Evolutionary conservation across 2,113 vertebrate genomes (phyloP).

Genomic region (Nasalis larvatus): DNA sequence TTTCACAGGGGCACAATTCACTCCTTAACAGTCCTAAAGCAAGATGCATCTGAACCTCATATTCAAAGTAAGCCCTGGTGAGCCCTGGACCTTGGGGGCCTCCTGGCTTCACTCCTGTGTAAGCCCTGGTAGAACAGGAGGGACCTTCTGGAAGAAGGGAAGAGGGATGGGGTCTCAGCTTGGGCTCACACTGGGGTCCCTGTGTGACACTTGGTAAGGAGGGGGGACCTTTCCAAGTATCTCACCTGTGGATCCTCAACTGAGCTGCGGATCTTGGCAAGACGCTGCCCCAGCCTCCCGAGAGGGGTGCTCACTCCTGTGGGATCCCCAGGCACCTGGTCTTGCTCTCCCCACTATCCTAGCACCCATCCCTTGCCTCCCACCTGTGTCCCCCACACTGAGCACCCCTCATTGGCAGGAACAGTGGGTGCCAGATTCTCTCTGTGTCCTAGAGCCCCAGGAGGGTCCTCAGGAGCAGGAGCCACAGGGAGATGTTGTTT

Average conservation of each 20-base stretch:
- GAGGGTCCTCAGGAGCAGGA: not conserved
- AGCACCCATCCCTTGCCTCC: not conserved
- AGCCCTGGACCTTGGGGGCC: too few species aligned
- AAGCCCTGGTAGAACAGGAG: too few species aligned
- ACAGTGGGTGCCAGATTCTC: fast-evolving
- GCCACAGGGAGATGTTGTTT: fast-evolving
- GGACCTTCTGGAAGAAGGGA: not conserved
- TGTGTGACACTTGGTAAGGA: too few species aligned
- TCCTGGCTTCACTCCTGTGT: not conserved
- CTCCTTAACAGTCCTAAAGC: not conserved
- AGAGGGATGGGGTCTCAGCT: not conserved
- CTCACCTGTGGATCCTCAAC: fast-evolving
- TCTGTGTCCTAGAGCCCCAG: not conserved
- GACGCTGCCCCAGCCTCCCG: not conserved
- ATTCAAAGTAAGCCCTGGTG: not conserved
- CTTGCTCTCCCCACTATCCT: not conserved
- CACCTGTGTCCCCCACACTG: not conserved
- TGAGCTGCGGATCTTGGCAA: not conserved
- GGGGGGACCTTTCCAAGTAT: not conserved
- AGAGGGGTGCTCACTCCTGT: not conserved
- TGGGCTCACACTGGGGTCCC: not conserved
- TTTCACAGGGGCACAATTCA: fast-evolving
- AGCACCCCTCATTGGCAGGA: not conserved
- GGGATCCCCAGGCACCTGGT: too few species aligned
- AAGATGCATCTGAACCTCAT: not conserved